A percentile compares a stretch with the other conserved stretches of the same genome.
These are phyloP conservation scores for Ryuthela nishihirai DNA, from an alignment of 2,888 invertebrate genomes.

Conservation along the genomic window DNA sequence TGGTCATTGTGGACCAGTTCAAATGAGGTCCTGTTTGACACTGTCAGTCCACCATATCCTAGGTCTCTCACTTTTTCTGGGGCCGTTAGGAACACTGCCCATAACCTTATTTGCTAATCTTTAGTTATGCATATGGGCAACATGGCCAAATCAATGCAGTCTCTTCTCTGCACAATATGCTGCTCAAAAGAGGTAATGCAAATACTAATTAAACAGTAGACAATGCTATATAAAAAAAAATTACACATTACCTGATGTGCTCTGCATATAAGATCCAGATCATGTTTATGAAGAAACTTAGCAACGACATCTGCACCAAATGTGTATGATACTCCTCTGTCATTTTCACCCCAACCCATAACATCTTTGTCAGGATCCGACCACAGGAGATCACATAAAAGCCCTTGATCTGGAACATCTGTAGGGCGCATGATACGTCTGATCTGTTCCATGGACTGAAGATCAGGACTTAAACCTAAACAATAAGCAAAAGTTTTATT, in stretches of 20 bases:
- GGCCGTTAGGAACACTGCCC: too few relatives aligned
- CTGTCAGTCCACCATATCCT: too few relatives aligned
- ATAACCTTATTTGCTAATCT: too few relatives aligned
- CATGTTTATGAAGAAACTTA: constrained; percentile 93
- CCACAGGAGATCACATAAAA: constrained; percentile 58
- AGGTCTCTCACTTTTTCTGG: too few relatives aligned
- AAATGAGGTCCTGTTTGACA: too few relatives aligned
- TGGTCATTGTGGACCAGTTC: too few relatives aligned
- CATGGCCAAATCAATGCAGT: too few relatives aligned
- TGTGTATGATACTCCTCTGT: constrained; percentile 96
- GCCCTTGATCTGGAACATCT: constrained; percentile 57
- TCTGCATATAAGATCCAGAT: constrained; percentile 93
- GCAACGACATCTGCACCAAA: constrained; percentile 97
- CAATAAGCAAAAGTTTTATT: neutral
- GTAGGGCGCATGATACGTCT: constrained; percentile 59
- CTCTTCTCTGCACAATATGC: too few relatives aligned
- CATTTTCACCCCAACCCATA: constrained; percentile 80
- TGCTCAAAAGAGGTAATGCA: too few relatives aligned
- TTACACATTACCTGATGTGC: constrained; percentile 97
- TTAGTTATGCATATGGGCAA: too few relatives aligned
- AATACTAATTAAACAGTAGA: too few relatives aligned
- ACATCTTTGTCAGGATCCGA: constrained; percentile 54
- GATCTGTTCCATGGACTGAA: constrained; percentile 68
- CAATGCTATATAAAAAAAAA: too few relatives aligned
- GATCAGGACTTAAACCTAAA: constrained; percentile 69